Conservation (phyloP, 2,888 invertebrate genomes). For the Drosophila picticornis region DNA sequence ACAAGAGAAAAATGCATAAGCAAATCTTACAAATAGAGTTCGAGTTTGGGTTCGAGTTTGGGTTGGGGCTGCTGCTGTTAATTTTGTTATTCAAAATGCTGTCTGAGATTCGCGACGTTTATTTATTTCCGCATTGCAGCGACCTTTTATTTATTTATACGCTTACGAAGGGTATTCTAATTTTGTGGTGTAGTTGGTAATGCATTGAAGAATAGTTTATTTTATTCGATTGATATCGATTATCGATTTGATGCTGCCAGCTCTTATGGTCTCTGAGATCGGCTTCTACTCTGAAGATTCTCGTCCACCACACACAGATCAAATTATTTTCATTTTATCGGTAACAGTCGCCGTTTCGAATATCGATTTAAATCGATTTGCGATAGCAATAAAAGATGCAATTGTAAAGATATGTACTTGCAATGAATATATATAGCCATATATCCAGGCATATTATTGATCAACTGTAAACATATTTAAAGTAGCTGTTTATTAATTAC, state of each 20-base stretch:
- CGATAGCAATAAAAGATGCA: neutral
- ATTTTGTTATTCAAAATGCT: conserved; percentile 84
- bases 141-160: neutral
- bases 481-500: neutral
- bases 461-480: neutral
- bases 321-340: neutral
- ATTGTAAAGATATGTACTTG: neutral
- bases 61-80: conserved; percentile 67
- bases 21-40: conserved; percentile 39
- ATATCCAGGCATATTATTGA: neutral
- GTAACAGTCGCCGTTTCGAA: neutral
- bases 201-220: neutral
- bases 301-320: neutral
- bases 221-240: neutral
- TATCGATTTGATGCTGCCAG: neutral
- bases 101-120: conserved; percentile 80
- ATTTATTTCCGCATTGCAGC: conserved; percentile 82
- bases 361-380: neutral
- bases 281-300: neutral
- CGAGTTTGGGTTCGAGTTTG: conserved; percentile 18
- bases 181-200: neutral
- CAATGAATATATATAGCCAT: neutral
- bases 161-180: neutral
- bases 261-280: neutral
- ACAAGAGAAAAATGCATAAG: conserved; percentile 62